phyloP scores from a whole-genome alignment of 2,797 vertebrate genomes.

The Parauchenoglanis punctatus region DNA sequence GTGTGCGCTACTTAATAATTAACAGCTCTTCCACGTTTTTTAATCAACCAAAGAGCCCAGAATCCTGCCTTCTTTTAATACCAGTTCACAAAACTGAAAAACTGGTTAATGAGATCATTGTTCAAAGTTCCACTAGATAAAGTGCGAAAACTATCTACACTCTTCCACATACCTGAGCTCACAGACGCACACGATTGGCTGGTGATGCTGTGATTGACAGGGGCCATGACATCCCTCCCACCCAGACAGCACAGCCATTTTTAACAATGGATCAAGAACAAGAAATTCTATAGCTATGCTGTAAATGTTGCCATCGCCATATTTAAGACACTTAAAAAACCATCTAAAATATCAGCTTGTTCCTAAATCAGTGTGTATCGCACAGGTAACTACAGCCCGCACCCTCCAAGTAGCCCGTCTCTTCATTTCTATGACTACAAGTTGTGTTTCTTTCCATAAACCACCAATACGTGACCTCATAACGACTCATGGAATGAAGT shows the following conservation, averaged over 20 bases:
- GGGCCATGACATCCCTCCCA: no score
- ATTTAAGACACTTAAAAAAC: not conserved
- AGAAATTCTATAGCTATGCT: not conserved
- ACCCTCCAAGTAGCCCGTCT: not conserved
- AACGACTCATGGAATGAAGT: slow-evolving; percentile 43
- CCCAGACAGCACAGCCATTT: not conserved
- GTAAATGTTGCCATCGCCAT: not conserved
- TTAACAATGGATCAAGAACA: not conserved
- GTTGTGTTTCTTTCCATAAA: not conserved
- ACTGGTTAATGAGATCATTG: no score
- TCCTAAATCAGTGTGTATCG: not conserved
- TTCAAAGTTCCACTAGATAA: no score
- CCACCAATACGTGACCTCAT: not conserved
- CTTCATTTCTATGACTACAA: not conserved
- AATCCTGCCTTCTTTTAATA: no score
- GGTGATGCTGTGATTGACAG: not conserved
- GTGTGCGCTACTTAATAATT: not conserved
- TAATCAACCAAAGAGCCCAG: no score
- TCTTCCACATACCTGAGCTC: not conserved
- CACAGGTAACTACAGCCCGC: not conserved
- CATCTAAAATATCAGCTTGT: not conserved
- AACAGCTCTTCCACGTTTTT: not conserved
- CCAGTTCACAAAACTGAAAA: no score
- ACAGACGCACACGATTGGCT: not conserved
- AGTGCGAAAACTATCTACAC: not conserved